Base-by-base conservation (phyloP, 1,140 invertebrate genomes). In the Limonius californicus region DNA sequence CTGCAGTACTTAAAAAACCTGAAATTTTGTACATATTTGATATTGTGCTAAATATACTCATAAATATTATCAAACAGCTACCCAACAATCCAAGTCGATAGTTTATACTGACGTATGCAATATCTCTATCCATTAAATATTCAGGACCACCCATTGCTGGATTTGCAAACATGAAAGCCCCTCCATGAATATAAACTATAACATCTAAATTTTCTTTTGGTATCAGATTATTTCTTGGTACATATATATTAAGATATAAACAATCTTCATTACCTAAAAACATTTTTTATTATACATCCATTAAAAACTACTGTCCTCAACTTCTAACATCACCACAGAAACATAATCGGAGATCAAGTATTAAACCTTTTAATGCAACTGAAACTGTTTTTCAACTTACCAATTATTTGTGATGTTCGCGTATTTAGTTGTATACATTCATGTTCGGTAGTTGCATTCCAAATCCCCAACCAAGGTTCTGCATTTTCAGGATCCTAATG, bases 61-160 rank as follows among this genome's bases (percentile, higher is more conserved):
- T n/a, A n/a, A n/a, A n/a, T n/a, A n/a, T n/a, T n/a, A n/a, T n/a
- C n/a, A n/a, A n/a, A n/a, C n/a, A n/a, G n/a, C 71, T 73, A 83
- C 82, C 84, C 27, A 87, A 64, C 1, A 82, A 77, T 18, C 85
- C 85, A 12, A 88, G 64, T 11, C 87, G 72, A 70, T 86, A 88
- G 69, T 85, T 86, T 0, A 88, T 71, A 1, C 80, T 85, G 0
- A 87, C 86, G 15, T 84, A 73, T 4, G 87, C 80, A 12, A 86
- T 70, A 62, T 85, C 79, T 35, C 79, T 62, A 18, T 79, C 82
- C 78, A 89, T 81, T 0, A 88, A 59, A 65, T 80, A 76, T 8
- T 77, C 70, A 0, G 84, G 79, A 1, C 78, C 78, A 65, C 60
- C 53, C 27, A 62, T 43, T 15, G 21, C 56, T 58, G 65, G 43